Evolutionary conservation across 2,888 invertebrate genomes (phyloP).

Genomic region (Calameuta pallipes): DNA sequence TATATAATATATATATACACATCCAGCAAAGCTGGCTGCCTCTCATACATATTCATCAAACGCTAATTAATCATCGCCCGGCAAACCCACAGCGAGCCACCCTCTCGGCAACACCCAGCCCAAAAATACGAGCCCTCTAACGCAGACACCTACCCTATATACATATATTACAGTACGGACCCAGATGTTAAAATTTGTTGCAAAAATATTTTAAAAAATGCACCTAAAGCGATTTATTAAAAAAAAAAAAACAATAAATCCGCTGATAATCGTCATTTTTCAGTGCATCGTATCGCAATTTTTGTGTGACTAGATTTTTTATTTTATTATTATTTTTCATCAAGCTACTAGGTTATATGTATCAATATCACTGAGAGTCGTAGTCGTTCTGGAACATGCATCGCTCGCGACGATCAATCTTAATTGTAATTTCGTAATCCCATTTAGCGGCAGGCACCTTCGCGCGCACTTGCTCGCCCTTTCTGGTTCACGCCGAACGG

Average conservation of each 20-base stretch:
- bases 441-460: slow-evolving; percentile 47
- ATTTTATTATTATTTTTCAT: too few relatives aligned
- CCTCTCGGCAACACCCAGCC: slow-evolving; percentile 34
- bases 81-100: slow-evolving; percentile 48
- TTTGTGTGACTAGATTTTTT: too few relatives aligned
- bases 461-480: slow-evolving; percentile 53
- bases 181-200: slow-evolving; percentile 37
- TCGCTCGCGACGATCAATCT: slow-evolving; percentile 39
- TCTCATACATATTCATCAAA: slow-evolving; percentile 66
- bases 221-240: not conserved
- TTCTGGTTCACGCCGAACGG: slow-evolving; percentile 23
- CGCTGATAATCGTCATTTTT: too few relatives aligned
- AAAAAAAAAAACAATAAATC: too few relatives aligned
- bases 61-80: slow-evolving; percentile 65
- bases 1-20: not conserved
- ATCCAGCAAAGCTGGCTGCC: slow-evolving; percentile 20
- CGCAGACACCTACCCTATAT: slow-evolving; percentile 24
- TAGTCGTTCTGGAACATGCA: not conserved
- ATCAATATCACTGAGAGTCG: too few relatives aligned
- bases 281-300: too few relatives aligned
- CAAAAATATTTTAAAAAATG: slow-evolving; percentile 27
- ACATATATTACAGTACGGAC: slow-evolving; percentile 36
- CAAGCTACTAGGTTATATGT: too few relatives aligned
- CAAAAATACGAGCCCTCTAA: slow-evolving; percentile 27
- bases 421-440: slow-evolving; percentile 56